Base-by-base conservation (phyloP, 2,113 vertebrate species). In the Sciurus niger region DNA sequence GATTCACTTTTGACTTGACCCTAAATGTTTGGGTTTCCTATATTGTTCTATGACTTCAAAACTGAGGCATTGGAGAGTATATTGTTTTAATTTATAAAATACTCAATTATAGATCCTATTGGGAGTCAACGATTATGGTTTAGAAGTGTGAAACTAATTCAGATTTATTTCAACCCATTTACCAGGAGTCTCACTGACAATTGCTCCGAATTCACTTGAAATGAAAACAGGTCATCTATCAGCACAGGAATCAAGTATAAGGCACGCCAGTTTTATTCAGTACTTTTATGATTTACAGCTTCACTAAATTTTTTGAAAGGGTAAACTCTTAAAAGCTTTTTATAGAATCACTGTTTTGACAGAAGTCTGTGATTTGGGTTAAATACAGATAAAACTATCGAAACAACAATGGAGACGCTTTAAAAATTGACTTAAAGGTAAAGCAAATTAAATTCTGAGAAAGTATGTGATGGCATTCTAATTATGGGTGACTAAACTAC, bases 301-400 rank as follows among this genome's bases (percentile, higher is more conserved):
- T 82, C 20, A 20, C 32, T 24, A 25, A 53, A 70, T 74, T 93
- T 80, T 93, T 70, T 37, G 1, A 70, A 55, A 60, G 58, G 74
- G 40, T 92, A 83, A 79, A 82, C 17, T 43, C 58, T 84, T 55
- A 63, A 25, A 53, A n/a, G 28, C 6, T 94, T 34, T 93, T 63
- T 79, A 10, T 0, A 53, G 13, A 83, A 24, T 24, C n/a, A 65
- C 25, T 87, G 8, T 83, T 95, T 88, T 89, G 72, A 93, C 72
- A 95, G 87, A 88, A 90, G 51, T 65, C 55, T 90, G 87, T 78
- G 63, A 80, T 94, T 93, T 93, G 51, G 78, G 30, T 89, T 88
- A 86, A 76, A 74, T 86, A 34, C 8, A 51, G 78, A 48, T 68
- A 91, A 65, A 68, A 70, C 32, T 46, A 46, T 78, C 10, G 6